Evolutionary conservation across 2,797 vertebrate species (phyloP).

Genomic region (Steatocranus sp.): DNA sequence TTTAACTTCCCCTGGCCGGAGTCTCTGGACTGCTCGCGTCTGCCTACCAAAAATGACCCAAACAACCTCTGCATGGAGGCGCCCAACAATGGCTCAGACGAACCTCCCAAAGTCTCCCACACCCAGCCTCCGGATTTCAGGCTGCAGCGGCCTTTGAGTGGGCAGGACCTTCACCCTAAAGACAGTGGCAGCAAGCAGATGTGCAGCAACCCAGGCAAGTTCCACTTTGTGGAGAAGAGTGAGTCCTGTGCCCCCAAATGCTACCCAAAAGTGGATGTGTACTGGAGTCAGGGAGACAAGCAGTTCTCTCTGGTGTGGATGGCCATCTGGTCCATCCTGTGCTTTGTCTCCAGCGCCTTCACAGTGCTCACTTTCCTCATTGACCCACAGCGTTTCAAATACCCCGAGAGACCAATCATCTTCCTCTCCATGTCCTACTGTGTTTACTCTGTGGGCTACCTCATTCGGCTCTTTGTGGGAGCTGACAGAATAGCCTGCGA

Average conservation of each 20-base stretch:
- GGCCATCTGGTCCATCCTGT: conserved; percentile 92
- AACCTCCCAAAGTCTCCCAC: conserved; percentile 84
- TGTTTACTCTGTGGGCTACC: conserved; percentile 94
- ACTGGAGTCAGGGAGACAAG: conserved; percentile 95
- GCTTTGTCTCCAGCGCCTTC: conserved; percentile 96
- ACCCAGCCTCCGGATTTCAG: conserved; percentile 87
- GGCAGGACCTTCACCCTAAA: conserved; percentile 66
- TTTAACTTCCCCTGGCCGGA: conserved; percentile 96
- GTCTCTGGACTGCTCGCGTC: conserved; percentile 89
- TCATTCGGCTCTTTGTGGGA: conserved; percentile 93
- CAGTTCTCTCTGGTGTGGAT: conserved; percentile 93
- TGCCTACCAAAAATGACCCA: conserved; percentile 96
- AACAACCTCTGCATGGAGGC: conserved; percentile 98
- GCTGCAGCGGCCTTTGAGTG: conserved; percentile 77
- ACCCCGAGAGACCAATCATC: conserved; percentile 97
- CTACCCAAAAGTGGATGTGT: conserved; percentile 89
- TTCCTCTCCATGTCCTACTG: conserved; percentile 99
- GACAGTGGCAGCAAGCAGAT: conserved; percentile 62
- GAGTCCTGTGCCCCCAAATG: conserved; percentile 93
- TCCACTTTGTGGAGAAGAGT: conserved; percentile 94
- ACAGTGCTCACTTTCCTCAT: conserved; percentile 96
- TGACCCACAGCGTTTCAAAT: conserved; percentile 93
- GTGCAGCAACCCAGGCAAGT: conserved; percentile 91
- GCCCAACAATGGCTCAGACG: conserved; percentile 91
- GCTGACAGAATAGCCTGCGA: conserved; percentile 94